Evolutionary conservation across 2,113 vertebrate species (phyloP).

Genomic region (Crotalus helleri): DNA sequence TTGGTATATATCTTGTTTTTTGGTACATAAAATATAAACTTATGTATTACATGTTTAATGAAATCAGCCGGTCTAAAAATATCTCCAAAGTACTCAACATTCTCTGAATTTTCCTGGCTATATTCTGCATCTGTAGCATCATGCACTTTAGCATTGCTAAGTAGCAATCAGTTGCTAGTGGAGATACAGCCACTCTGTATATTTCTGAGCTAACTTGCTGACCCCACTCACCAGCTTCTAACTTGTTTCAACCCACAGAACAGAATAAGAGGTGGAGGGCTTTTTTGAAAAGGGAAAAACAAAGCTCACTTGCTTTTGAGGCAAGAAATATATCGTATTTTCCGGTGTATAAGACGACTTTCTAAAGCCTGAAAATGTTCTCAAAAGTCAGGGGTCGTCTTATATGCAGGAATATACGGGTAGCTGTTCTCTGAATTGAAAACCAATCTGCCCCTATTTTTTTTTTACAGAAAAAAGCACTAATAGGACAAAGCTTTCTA

Average conservation of each 20-base stretch:
- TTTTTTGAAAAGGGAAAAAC: not conserved
- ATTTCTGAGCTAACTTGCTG: not conserved
- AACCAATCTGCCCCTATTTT: too few relatives aligned
- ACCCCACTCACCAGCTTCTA: not conserved
- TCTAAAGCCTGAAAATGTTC: too few relatives aligned
- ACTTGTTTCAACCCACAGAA: not conserved
- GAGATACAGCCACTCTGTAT: not conserved
- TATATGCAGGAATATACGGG: too few relatives aligned
- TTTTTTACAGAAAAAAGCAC: too few relatives aligned
- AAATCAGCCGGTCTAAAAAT: not conserved
- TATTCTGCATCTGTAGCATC: not conserved
- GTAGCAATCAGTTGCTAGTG: not conserved
- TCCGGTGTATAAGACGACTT: too few relatives aligned
- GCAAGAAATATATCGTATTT: not conserved
- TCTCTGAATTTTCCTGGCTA: not conserved
- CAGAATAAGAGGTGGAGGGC: not conserved
- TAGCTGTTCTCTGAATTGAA: too few relatives aligned
- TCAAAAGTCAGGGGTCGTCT: too few relatives aligned
- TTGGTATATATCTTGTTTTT: conserved; percentile 42
- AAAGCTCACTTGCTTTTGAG: not conserved
- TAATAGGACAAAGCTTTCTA: too few relatives aligned
- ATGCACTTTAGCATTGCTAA: not conserved
- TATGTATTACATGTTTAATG: not conserved
- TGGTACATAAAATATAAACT: not conserved
- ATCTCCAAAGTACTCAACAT: not conserved